Evolutionary conservation across 1,140 invertebrate genomes (phyloP).

Genomic region (Teleopsis dalmanni): DNA sequence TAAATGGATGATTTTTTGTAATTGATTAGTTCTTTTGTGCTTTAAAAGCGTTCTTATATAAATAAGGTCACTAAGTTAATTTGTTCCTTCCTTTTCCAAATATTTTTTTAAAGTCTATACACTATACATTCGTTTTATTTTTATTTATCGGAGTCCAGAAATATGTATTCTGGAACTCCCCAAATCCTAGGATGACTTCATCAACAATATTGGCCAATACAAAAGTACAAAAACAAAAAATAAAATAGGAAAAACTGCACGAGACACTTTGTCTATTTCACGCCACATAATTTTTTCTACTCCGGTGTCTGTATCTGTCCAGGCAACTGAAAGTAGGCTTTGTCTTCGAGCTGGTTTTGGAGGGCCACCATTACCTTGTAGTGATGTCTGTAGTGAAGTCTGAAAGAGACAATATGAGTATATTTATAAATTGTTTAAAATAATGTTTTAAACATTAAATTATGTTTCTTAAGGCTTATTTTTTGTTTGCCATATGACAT

Average conservation of each 20-base stretch:
- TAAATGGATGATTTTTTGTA: too few relatives aligned
- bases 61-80: too few relatives aligned
- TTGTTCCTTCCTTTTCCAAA: too few relatives aligned
- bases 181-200: constrained; percentile 52
- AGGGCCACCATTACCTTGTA: constrained; percentile 42
- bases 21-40: too few relatives aligned
- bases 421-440: constrained; percentile 1
- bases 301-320: constrained; percentile 55
- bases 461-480: too few relatives aligned
- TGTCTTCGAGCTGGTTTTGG: constrained; percentile 37
- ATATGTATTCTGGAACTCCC: constrained; percentile 38
- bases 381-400: constrained; percentile 25
- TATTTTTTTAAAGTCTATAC: too few relatives aligned
- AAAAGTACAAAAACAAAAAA: constrained; percentile 65
- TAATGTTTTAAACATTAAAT: too few relatives aligned
- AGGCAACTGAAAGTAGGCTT: constrained; percentile 47
- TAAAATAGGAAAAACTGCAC: constrained; percentile 64
- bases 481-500: too few relatives aligned
- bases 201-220: constrained; percentile 65
- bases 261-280: constrained; percentile 59
- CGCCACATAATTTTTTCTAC: constrained; percentile 59
- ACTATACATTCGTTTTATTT: too few relatives aligned
- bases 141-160: constrained; percentile 44
- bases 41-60: too few relatives aligned
- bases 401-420: constrained; percentile 6